Percentiles rank a stretch among this genome's conserved stretches.
phyloP scores from a whole-genome alignment of 1,140 invertebrate species.

The Drosophila trapezifrons region DNA sequence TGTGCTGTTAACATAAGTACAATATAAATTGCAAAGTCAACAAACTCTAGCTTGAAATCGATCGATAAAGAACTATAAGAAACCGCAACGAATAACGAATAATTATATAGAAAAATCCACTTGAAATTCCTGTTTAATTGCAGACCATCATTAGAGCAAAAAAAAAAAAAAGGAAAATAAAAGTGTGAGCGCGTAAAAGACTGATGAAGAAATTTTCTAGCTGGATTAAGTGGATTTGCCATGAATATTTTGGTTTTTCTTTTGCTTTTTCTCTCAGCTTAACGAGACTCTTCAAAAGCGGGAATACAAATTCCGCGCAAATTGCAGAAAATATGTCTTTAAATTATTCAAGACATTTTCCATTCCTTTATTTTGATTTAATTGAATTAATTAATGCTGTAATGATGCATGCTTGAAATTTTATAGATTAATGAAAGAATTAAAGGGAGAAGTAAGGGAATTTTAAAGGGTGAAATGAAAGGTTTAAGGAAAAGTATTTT shows the following conservation, averaged over 20 bases:
- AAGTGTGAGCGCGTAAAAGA: neutral
- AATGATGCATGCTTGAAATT: slow-evolving; percentile 3
- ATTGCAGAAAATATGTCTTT: slow-evolving; percentile 6
- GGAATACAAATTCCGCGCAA: neutral
- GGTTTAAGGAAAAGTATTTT: neutral
- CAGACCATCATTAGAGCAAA: slow-evolving; percentile 44
- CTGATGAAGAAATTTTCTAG: slow-evolving; percentile 16
- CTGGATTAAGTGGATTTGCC: slow-evolving; percentile 41
- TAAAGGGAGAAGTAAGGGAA: neutral
- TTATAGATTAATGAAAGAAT: neutral
- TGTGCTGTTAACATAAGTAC: slow-evolving; percentile 21
- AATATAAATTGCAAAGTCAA: slow-evolving; percentile 46
- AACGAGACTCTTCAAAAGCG: slow-evolving; percentile 1
- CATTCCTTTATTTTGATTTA: slow-evolving; percentile 4
- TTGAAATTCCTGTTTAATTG: slow-evolving; percentile 72
- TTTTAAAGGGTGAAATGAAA: neutral
- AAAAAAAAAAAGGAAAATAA: neutral
- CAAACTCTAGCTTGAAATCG: slow-evolving; percentile 41
- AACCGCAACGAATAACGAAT: slow-evolving; percentile 52
- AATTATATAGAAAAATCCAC: slow-evolving; percentile 59
- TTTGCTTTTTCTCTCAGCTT: slow-evolving; percentile 7
- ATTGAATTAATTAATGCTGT: slow-evolving; percentile 25
- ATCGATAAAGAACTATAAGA: slow-evolving; percentile 45
- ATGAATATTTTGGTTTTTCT: slow-evolving; percentile 32
- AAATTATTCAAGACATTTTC: neutral